A percentile compares a stretch with the other conserved stretches of the same genome.
Evolutionary conservation across 2,113 vertebrate species (phyloP).

Genomic region (Poicephalus meyeri): DNA sequence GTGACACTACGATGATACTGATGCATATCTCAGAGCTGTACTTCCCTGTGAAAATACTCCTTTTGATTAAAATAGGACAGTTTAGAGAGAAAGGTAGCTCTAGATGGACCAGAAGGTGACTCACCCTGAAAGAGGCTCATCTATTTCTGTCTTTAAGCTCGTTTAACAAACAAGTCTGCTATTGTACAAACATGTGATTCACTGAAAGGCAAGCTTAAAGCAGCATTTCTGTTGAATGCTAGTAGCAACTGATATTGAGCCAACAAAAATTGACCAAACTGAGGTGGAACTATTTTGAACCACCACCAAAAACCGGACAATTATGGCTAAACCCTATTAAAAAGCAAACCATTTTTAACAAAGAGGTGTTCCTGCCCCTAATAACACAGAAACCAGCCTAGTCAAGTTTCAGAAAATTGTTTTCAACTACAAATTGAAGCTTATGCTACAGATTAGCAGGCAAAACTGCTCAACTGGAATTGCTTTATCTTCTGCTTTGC

Average conservation of each 20-base stretch:
- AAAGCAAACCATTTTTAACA: background rate
- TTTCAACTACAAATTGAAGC: background rate
- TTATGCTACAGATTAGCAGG: background rate
- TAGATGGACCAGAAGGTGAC: background rate
- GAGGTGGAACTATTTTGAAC: background rate
- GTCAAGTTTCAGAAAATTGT: background rate
- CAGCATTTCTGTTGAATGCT: background rate
- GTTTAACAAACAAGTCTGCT: background rate
- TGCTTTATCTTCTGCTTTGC: background rate
- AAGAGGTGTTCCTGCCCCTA: background rate
- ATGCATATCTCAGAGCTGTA: background rate
- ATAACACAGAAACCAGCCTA: background rate
- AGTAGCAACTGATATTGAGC: background rate
- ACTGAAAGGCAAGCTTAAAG: conserved; percentile 6
- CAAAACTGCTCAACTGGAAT: background rate
- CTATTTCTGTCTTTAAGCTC: background rate
- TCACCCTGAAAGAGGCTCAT: background rate
- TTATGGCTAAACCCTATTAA: background rate
- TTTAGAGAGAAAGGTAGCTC: background rate
- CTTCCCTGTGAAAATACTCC: background rate
- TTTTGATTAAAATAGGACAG: background rate
- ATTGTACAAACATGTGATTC: background rate
- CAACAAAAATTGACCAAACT: background rate
- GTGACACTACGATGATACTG: background rate
- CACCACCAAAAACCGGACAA: background rate